Conservation (phyloP, 2,113 vertebrate species). For the Climacteris rufus region DNA sequence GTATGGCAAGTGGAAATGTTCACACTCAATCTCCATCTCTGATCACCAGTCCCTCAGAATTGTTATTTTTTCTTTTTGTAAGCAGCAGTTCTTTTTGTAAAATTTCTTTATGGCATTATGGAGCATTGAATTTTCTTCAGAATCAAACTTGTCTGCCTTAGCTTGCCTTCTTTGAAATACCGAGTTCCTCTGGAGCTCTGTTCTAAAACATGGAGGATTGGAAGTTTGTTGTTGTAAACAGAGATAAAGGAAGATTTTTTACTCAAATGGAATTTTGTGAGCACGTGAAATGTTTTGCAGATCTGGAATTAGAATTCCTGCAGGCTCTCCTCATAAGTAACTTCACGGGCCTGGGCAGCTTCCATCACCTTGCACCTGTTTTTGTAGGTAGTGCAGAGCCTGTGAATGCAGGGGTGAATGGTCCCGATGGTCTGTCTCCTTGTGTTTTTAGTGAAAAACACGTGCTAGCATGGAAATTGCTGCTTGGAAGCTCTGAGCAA, state of each 20-base stretch:
- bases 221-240: neutral
- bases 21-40: neutral
- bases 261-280: neutral
- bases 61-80: neutral
- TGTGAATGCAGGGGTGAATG: fast-evolving
- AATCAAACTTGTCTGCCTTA: neutral
- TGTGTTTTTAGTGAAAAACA: neutral
- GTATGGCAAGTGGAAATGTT: neutral
- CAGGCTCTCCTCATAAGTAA: neutral
- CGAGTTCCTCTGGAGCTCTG: neutral
- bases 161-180: neutral
- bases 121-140: neutral
- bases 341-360: neutral
- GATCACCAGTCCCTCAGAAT: neutral
- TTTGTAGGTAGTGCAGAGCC: fast-evolving
- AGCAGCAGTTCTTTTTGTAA: too few species aligned
- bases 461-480: fast-evolving
- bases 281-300: neutral
- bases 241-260: neutral
- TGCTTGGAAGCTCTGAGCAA: neutral
- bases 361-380: neutral
- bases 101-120: neutral
- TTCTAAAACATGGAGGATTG: neutral
- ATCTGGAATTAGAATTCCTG: neutral
- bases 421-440: neutral